Conservation (phyloP, 2,888 invertebrate species). For the Disparrhopalites patrizii region DNA sequence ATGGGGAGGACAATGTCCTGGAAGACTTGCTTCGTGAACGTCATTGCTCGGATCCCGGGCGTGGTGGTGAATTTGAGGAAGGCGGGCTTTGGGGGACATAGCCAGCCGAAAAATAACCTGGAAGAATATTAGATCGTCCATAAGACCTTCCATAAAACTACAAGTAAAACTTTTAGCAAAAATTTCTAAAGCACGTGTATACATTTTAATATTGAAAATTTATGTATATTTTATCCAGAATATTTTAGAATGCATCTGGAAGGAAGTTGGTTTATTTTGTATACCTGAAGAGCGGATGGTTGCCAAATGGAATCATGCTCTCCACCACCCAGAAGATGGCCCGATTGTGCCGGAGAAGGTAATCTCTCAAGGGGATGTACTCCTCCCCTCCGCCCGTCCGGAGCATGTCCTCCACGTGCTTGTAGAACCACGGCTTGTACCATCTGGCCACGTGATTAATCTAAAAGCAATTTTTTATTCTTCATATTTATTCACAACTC, state of each 20-base stretch:
- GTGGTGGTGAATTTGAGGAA: slow-evolving; percentile 70
- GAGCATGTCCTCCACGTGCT: slow-evolving; percentile 61
- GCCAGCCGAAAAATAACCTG: slow-evolving; percentile 62
- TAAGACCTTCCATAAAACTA: neutral
- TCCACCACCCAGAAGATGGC: slow-evolving; percentile 71
- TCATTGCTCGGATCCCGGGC: slow-evolving; percentile 63
- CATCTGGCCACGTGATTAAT: slow-evolving; percentile 60
- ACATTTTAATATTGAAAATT: too few species aligned
- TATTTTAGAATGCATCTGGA: neutral
- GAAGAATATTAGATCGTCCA: neutral
- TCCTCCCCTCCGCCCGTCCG: slow-evolving; percentile 55
- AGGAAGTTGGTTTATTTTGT: neutral
- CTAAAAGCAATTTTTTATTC: too few species aligned
- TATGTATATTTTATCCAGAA: too few species aligned
- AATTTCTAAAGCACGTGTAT: neutral
- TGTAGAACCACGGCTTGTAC: slow-evolving; percentile 70
- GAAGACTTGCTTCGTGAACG: slow-evolving; percentile 67
- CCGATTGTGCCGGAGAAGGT: slow-evolving; percentile 63
- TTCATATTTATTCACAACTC: too few species aligned
- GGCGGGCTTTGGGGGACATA: slow-evolving; percentile 66
- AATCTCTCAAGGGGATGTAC: slow-evolving; percentile 62
- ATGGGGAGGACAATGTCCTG: slow-evolving; percentile 68
- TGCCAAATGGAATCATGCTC: slow-evolving; percentile 68
- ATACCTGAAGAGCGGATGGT: slow-evolving; percentile 58
- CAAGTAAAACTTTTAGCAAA: neutral